A percentile compares a stretch with the other conserved stretches of the same genome.
Conservation (phyloP, 2,888 invertebrate genomes). For the Dione vanillae region DNA sequence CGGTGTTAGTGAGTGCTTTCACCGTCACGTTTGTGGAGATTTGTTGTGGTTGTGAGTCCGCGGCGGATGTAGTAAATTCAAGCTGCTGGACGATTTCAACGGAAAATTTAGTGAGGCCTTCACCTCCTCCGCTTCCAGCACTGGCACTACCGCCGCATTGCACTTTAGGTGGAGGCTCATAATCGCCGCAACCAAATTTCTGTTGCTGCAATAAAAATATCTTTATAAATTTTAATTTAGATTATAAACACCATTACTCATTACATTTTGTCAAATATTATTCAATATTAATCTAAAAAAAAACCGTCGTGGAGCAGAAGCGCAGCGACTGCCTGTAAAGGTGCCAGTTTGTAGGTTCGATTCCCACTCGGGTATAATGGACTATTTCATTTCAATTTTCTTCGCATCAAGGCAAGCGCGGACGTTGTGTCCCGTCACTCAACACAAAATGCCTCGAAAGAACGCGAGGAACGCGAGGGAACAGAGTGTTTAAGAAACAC, state of each 20-base stretch:
- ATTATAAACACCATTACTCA: background rate
- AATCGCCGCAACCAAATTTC: constrained; percentile 90
- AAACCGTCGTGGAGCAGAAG: too few relatives aligned
- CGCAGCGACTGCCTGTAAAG: too few relatives aligned
- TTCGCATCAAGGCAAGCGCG: too few relatives aligned
- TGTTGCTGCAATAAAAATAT: constrained; percentile 88
- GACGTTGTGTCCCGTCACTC: too few relatives aligned
- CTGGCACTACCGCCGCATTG: constrained; percentile 80
- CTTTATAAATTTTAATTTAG: constrained; percentile 6
- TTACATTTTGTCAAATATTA: background rate
- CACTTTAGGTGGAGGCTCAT: constrained; percentile 91
- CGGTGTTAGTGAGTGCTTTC: constrained; percentile 85
- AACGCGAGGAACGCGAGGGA: too few relatives aligned
- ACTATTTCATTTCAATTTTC: too few relatives aligned
- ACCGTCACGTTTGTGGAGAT: constrained; percentile 97
- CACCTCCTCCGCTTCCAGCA: constrained; percentile 75
- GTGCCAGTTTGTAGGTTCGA: too few relatives aligned
- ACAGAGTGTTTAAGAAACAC: too few relatives aligned
- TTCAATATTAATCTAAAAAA: background rate
- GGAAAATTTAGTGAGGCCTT: constrained; percentile 89
- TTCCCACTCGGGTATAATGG: too few relatives aligned
- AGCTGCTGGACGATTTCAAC: constrained; percentile 96
- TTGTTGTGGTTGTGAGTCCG: constrained; percentile 94
- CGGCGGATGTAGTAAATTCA: constrained; percentile 94
- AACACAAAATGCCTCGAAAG: too few relatives aligned